These are phyloP conservation scores for Lycocerus yunnanus DNA, from an alignment of 2,888 invertebrate genomes.

Conservation along the genomic window DNA sequence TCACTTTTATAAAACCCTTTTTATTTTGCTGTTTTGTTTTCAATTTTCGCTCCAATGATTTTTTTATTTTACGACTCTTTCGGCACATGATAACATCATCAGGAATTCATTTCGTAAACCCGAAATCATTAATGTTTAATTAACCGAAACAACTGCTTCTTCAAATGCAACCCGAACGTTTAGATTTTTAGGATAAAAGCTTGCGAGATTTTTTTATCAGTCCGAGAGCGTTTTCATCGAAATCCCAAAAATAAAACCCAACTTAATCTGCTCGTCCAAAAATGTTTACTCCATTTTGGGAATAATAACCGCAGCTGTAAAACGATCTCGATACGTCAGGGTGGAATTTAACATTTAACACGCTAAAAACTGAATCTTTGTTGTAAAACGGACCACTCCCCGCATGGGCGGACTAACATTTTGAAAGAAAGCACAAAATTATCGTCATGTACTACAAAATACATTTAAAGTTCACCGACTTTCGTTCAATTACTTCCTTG, in stretches of 20 bases:
- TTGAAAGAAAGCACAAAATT: no score
- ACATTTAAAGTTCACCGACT: no score
- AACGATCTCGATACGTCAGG: not conserved
- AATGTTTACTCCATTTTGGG: not conserved
- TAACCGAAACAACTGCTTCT: not conserved
- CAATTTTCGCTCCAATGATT: not conserved
- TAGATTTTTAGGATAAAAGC: not conserved
- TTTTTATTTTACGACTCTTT: not conserved
- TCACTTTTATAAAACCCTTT: not conserved
- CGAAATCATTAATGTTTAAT: slow-evolving; percentile 25
- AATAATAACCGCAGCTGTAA: not conserved
- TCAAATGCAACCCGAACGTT: not conserved
- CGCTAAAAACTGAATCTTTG: no score
- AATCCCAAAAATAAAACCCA: not conserved
- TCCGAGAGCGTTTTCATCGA: not conserved
- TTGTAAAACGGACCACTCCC: no score
- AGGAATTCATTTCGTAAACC: not conserved
- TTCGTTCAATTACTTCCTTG: no score
- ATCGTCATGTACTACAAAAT: no score
- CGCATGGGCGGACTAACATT: no score
- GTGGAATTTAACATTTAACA: not conserved
- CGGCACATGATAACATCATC: not conserved
- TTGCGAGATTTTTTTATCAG: not conserved
- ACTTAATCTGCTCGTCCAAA: not conserved
- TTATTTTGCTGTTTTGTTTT: not conserved